A percentile compares a stretch with the other conserved stretches of the same genome.
These are phyloP conservation scores for Molorchus minor DNA, from an alignment of 2,888 invertebrate species.

Conservation along the genomic window DNA sequence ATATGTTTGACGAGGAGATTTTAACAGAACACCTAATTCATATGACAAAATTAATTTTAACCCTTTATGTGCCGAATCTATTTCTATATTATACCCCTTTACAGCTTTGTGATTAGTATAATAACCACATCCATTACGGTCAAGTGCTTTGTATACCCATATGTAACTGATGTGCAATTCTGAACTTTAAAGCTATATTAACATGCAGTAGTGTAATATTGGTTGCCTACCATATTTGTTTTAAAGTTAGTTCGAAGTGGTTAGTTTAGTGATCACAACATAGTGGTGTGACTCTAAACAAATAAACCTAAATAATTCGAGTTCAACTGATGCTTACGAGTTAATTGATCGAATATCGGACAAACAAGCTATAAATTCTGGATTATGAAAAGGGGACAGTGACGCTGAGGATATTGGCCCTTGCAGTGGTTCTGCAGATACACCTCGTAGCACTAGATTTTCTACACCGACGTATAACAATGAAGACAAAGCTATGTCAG, in stretches of 20 bases:
- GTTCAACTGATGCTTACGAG: background rate
- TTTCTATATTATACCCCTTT: background rate
- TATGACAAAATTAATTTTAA: slow-evolving; percentile 26
- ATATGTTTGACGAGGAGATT: slow-evolving; percentile 30
- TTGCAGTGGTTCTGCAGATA: background rate
- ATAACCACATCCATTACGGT: background rate
- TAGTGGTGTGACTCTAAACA: background rate
- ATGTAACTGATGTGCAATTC: background rate
- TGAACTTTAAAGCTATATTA: background rate
- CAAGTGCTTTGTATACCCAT: background rate
- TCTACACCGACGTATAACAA: background rate
- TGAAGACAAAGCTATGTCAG: background rate
- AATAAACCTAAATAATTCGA: background rate
- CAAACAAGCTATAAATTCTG: background rate
- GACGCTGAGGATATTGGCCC: background rate
- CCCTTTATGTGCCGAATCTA: background rate
- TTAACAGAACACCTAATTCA: slow-evolving; percentile 17
- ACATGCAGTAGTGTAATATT: background rate
- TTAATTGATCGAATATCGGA: background rate
- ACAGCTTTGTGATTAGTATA: background rate
- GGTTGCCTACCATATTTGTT: too few relatives aligned
- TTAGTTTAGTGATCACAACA: background rate
- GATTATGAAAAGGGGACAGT: background rate
- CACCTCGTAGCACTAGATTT: slow-evolving; percentile 1
- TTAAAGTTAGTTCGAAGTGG: too few relatives aligned